These are phyloP conservation scores for Electrona antarctica DNA, from an alignment of 2,113 vertebrate species.

Conservation along the genomic window DNA sequence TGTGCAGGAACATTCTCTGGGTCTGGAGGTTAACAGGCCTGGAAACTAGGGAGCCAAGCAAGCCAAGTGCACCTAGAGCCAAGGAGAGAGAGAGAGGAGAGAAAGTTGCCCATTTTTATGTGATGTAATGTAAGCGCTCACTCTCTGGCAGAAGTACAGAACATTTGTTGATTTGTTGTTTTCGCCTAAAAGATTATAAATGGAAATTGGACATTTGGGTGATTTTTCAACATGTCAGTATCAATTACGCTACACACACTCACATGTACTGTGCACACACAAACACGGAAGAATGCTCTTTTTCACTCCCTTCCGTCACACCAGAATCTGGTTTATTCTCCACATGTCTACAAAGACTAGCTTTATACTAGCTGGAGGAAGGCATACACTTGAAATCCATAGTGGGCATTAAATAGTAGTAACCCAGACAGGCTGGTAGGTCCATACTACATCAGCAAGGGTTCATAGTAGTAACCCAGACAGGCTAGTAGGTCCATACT, in stretches of 20 bases:
- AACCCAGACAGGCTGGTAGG: constrained; percentile 3
- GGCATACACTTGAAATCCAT: too few relatives aligned
- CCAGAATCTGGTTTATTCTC: background rate
- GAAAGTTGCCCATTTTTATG: constrained; percentile 1
- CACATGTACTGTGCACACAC: too few relatives aligned
- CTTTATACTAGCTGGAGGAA: too few relatives aligned
- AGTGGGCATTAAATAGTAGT: too few relatives aligned
- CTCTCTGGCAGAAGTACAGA: constrained; percentile 10
- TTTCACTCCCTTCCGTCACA: background rate
- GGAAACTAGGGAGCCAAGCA: constrained; percentile 59
- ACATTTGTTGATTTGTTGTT: too few relatives aligned
- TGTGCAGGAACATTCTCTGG: constrained; percentile 50
- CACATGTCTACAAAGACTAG: background rate
- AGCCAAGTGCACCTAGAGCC: constrained; percentile 41
- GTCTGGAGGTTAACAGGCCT: constrained; percentile 59
- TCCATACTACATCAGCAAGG: constrained; percentile 22
- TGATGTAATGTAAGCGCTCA: constrained; percentile 10
- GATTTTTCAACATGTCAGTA: too few relatives aligned
- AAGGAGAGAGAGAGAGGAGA: constrained; percentile 13
- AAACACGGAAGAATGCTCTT: too few relatives aligned
- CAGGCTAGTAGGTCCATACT: too few relatives aligned
- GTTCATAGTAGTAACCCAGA: too few relatives aligned
- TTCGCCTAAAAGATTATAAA: too few relatives aligned
- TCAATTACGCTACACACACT: too few relatives aligned
- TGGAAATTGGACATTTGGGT: too few relatives aligned